Conservation (phyloP, 1,140 invertebrate genomes). For the Panonychus citri region DNA sequence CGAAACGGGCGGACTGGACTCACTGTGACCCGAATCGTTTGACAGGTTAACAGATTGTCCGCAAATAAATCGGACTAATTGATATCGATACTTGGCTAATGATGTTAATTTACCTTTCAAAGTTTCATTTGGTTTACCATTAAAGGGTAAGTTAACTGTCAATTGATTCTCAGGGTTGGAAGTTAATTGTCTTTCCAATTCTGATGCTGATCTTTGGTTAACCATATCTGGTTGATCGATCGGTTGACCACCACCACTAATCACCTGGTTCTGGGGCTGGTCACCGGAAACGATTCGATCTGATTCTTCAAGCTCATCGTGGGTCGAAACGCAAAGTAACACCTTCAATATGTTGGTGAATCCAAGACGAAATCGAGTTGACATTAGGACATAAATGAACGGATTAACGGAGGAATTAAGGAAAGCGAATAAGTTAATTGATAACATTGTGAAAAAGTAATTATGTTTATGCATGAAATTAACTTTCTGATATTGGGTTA, state of each 20-base stretch:
- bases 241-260: no score
- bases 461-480: conserved; percentile 23
- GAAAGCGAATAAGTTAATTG: conserved; percentile 27
- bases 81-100: not conserved
- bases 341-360: conserved; percentile 12
- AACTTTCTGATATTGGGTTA: conserved; percentile 22
- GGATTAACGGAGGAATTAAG: conserved; percentile 28
- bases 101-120: no score
- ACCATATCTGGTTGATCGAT: no score
- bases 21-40: no score
- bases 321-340: not conserved
- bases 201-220: no score
- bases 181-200: no score
- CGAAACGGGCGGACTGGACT: no score
- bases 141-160: no score
- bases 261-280: not conserved
- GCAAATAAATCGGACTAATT: not conserved
- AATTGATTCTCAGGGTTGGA: no score
- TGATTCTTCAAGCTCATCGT: not conserved
- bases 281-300: not conserved
- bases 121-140: no score
- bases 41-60: not conserved
- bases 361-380: conserved; percentile 22
- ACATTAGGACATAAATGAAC: conserved; percentile 28
- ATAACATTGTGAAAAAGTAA: conserved; percentile 28